Percentiles rank a stretch among this genome's conserved stretches.
These are phyloP conservation scores for Sinelater perroti DNA, from an alignment of 2,888 invertebrate species.

Conservation along the genomic window DNA sequence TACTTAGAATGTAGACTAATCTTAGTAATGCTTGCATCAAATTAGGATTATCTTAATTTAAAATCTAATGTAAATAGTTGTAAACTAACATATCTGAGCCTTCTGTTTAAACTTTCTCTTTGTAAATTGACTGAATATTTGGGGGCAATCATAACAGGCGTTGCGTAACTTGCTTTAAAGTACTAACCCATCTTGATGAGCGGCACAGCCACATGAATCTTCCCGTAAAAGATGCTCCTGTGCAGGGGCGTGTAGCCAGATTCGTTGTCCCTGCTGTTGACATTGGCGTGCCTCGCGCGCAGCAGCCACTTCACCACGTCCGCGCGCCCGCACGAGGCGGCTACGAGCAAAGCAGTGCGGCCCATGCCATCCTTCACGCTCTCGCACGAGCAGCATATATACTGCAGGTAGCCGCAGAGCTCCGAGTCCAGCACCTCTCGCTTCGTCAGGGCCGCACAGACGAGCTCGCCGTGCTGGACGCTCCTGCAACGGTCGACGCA, in stretches of 20 bases:
- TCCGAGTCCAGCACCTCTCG: conserved; percentile 68
- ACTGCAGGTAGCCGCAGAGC: conserved; percentile 60
- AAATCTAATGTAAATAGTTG: not conserved
- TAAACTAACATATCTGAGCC: not conserved
- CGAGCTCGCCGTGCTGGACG: conserved; percentile 65
- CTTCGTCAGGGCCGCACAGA: conserved; percentile 74
- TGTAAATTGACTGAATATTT: not conserved
- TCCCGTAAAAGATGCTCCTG: conserved; percentile 83
- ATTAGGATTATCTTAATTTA: not conserved
- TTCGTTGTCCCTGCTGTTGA: conserved; percentile 73
- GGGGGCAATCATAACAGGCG: not conserved
- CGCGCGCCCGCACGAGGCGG: conserved; percentile 77
- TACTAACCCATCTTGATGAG: conserved; percentile 72
- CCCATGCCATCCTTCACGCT: conserved; percentile 65
- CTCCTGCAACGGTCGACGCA: conserved; percentile 71
- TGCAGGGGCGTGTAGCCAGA: conserved; percentile 85
- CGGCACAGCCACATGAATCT: conserved; percentile 75
- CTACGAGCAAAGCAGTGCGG: conserved; percentile 80
- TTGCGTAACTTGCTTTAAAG: not conserved
- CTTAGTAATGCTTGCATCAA: too few relatives aligned
- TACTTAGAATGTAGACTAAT: too few relatives aligned
- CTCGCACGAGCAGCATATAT: conserved; percentile 60
- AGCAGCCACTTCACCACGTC: conserved; percentile 79
- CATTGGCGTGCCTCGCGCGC: conserved; percentile 68
- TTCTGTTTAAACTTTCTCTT: not conserved